These are phyloP conservation scores for Poliocrania exsul DNA, from an alignment of 2,797 vertebrate genomes.

Conservation along the genomic window DNA sequence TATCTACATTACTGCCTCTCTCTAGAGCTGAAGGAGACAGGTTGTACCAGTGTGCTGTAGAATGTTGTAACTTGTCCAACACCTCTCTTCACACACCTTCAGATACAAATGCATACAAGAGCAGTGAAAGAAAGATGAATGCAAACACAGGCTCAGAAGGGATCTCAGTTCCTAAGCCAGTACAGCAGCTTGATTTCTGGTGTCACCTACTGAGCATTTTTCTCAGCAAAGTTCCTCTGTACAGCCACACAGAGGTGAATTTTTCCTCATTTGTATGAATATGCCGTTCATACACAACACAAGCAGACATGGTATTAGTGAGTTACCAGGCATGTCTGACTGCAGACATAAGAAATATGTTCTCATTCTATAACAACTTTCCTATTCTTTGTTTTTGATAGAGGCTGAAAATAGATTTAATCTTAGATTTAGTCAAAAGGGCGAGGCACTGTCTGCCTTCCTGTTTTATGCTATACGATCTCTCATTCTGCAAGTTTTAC, in stretches of 20 bases:
- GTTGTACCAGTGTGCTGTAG: neutral
- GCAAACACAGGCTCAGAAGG: neutral
- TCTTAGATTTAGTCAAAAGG: neutral
- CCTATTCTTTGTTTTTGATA: neutral
- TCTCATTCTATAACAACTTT: neutral
- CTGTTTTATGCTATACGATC: neutral
- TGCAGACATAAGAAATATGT: neutral
- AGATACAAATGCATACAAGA: neutral
- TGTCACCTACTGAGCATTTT: neutral
- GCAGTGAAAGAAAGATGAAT: neutral
- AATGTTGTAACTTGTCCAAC: neutral
- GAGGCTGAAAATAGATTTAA: neutral
- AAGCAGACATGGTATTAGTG: neutral
- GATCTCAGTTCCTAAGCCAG: neutral
- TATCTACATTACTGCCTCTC: neutral
- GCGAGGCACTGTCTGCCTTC: neutral
- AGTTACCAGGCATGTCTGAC: neutral
- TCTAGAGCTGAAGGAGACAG: neutral
- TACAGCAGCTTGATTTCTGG: neutral
- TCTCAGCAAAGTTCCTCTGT: neutral
- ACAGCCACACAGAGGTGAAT: neutral
- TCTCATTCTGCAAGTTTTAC: neutral
- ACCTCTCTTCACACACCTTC: neutral
- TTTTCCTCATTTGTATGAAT: neutral
- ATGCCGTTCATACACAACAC: neutral